A percentile compares a stretch with the other conserved stretches of the same genome.
Evolutionary conservation across 2,113 vertebrate genomes (phyloP).

Genomic region (Psittacula cyanocephala): DNA sequence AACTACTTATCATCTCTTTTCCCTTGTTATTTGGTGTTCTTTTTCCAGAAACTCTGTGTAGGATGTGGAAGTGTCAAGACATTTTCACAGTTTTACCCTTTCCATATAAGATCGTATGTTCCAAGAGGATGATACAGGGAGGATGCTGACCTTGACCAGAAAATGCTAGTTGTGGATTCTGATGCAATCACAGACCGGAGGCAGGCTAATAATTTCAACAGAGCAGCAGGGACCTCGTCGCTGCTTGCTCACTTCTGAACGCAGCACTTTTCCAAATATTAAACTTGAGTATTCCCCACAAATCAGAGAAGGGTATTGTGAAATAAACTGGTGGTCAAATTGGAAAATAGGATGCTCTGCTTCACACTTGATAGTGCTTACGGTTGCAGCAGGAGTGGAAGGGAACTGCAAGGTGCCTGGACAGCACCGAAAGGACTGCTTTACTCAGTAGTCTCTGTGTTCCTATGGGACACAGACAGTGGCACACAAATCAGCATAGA

Average conservation of each 20-base stretch:
- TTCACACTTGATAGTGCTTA: rapidly evolving
- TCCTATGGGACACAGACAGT: neutral
- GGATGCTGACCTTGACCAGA: neutral
- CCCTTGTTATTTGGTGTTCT: neutral
- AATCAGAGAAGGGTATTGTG: neutral
- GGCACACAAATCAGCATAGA: neutral
- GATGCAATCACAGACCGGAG: neutral
- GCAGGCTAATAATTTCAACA: neutral
- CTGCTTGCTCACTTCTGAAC: neutral
- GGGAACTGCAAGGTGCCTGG: neutral
- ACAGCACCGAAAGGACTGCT: neutral
- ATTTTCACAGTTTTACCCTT: neutral
- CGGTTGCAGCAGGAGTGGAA: neutral
- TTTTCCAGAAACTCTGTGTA: neutral
- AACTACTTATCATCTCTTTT: neutral
- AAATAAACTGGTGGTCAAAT: neutral
- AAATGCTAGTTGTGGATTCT: neutral
- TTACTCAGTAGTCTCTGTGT: neutral
- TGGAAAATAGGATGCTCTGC: neutral
- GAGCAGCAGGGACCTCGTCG: neutral
- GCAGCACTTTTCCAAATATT: neutral
- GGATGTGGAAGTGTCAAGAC: neutral
- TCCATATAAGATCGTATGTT: neutral
- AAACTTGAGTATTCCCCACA: neutral
- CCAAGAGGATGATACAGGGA: neutral